Evolutionary conservation across 2,888 invertebrate species (phyloP).

Genomic region (Zele albiditarsus): DNA sequence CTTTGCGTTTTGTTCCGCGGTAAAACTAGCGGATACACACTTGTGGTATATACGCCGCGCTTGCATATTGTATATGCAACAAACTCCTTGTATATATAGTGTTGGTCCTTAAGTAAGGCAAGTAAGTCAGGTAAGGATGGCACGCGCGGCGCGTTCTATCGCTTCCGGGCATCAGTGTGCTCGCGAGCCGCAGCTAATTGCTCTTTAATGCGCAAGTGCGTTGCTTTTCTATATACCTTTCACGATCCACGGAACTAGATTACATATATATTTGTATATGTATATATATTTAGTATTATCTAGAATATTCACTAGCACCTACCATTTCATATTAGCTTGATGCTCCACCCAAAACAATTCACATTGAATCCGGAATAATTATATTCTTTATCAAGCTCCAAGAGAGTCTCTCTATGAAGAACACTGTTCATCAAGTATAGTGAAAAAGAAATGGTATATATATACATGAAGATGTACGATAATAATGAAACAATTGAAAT

Average conservation of each 20-base stretch:
- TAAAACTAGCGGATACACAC: not conserved
- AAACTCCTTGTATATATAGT: constrained; percentile 32
- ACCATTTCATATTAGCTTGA: not conserved
- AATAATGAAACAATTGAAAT: not conserved
- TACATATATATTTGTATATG: constrained; percentile 29
- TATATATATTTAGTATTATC: constrained; percentile 35
- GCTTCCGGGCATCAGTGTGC: constrained; percentile 72
- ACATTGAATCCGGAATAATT: too few relatives aligned
- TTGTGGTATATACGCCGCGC: not conserved
- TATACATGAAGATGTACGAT: not conserved
- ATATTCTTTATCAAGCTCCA: too few relatives aligned
- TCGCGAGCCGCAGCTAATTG: constrained; percentile 71
- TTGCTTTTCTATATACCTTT: constrained; percentile 62
- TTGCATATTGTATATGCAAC: constrained; percentile 19
- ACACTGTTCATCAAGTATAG: too few relatives aligned
- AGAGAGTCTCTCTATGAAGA: too few relatives aligned
- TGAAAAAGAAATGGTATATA: too few relatives aligned
- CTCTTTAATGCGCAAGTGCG: constrained; percentile 69
- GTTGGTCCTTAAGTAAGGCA: constrained; percentile 48
- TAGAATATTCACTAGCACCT: not conserved
- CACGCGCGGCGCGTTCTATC: constrained; percentile 70
- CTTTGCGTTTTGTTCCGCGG: constrained; percentile 27
- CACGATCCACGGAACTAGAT: constrained; percentile 51
- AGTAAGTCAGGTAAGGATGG: constrained; percentile 63
- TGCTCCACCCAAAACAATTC: not conserved